Base-by-base conservation (phyloP, 2,888 invertebrate genomes). In the Limnephilus lunatus region DNA sequence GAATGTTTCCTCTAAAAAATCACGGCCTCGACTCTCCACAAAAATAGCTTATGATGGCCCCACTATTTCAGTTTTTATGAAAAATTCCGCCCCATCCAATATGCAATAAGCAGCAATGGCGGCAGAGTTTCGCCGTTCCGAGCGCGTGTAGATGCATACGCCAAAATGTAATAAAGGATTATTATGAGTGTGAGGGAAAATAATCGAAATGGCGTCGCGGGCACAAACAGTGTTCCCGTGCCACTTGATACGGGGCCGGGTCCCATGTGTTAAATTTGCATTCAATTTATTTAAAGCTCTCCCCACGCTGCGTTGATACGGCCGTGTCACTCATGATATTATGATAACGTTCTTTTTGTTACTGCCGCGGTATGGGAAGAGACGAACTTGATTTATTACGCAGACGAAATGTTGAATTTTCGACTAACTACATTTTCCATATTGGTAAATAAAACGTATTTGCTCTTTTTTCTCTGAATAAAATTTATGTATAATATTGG, bases 241-340 rank as follows among this genome's bases (percentile, higher is more conserved):
- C 81, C 89, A 81, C 89, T 89, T 88, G 91, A 91, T 83, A 88
- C 91, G 30, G 53, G 82, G 30, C 39, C 86, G 39, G 92, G 92
- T 92, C 93, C 91, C 93, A 93, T 89, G 53, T 93, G 93, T 81
- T 89, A 85, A 92, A 93, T 93, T 93, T 93, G 92, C 92, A 93
- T 93, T 91, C 93, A 91, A 93, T 93, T 93, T 92, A 93, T 92
- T 90, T 89, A 91, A 93, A 93, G 89, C 91, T 85, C 90, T 91
- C 85, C 88, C 91, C 82, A 39, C 80, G 39, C 80, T 31, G 89
- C 87, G 86, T n/a, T 85, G 85, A 92, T 92, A 93, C 91, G 89
- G 68, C 81, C 83, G 85, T 81, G 92, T 93, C 93, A 93, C 89
- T 93, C 93, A 89, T 90, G 83, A 35, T 35, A 35, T 15, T 53